Evolutionary conservation across 2,113 vertebrate genomes (phyloP).

Genomic region (Ardeotis arabs): DNA sequence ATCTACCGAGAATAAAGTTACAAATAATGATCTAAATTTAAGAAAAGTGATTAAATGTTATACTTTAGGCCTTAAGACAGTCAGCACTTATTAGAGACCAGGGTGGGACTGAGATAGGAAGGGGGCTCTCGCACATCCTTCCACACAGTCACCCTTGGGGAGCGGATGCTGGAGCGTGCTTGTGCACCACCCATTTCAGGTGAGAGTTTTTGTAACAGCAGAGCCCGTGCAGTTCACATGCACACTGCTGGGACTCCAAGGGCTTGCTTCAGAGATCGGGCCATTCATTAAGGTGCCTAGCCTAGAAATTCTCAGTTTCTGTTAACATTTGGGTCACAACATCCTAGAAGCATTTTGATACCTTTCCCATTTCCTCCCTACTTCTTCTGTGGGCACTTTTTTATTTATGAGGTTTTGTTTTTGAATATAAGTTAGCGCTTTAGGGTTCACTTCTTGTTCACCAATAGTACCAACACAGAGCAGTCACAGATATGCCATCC

Average conservation of each 20-base stretch:
- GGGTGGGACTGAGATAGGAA: background rate
- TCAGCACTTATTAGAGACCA: background rate
- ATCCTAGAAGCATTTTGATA: background rate
- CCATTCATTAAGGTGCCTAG: background rate
- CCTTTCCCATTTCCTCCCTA: background rate
- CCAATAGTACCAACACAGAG: background rate
- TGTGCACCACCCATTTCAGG: rapidly evolving
- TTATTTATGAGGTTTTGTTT: background rate
- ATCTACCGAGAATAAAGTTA: background rate
- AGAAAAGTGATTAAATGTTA: background rate
- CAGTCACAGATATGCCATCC: background rate
- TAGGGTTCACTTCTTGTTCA: background rate
- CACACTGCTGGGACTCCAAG: background rate
- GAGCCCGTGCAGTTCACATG: background rate
- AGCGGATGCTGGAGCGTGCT: rapidly evolving
- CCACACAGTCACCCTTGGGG: rapidly evolving
- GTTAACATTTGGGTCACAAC: background rate
- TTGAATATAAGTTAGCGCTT: background rate
- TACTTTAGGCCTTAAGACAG: background rate
- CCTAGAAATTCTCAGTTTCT: background rate
- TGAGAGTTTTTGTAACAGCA: background rate
- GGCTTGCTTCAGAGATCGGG: background rate
- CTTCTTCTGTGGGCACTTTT: background rate
- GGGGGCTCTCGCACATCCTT: background rate
- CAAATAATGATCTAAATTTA: background rate